phyloP scores from a whole-genome alignment of 1,140 invertebrate genomes.

The Lordiphosa clarofinis region DNA sequence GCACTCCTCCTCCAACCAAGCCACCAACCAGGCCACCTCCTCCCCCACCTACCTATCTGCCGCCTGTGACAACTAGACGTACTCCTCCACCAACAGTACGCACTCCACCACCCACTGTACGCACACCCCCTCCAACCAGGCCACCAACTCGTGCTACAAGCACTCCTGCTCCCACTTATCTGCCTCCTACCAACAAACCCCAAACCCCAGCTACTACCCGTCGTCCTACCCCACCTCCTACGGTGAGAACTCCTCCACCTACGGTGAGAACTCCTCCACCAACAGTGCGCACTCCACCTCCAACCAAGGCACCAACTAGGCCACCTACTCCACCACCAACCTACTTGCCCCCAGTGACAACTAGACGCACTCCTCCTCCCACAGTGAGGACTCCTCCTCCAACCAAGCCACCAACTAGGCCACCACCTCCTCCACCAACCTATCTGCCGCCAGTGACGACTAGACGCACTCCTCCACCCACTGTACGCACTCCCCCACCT shows the following conservation, averaged over 20 bases:
- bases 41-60: constrained; percentile 24
- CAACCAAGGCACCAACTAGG: background rate
- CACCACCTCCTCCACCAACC: constrained; percentile 13
- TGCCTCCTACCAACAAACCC: too few species aligned
- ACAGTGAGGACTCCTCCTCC: too few species aligned
- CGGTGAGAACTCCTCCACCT: constrained; percentile 34
- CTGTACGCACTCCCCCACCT: constrained; percentile 20
- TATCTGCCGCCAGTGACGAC: constrained; percentile 35
- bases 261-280: constrained; percentile 25
- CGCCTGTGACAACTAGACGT: constrained; percentile 16
- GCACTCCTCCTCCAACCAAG: constrained; percentile 26
- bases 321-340: constrained; percentile 31
- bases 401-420: constrained; percentile 14
- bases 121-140: constrained; percentile 7
- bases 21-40: constrained; percentile 36
- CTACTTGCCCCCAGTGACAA: constrained; percentile 11
- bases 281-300: constrained; percentile 23
- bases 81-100: constrained; percentile 22
- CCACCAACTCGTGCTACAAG: constrained; percentile 4
- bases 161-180: too few species aligned
- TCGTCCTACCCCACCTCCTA: constrained; percentile 35
- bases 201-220: constrained; percentile 18
- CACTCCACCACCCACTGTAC: constrained; percentile 6
- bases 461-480: constrained; percentile 24
- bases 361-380: background rate